Evolutionary conservation across 2,888 invertebrate genomes (phyloP).

Genomic region (Bursaphelenchus okinawaensis): DNA sequence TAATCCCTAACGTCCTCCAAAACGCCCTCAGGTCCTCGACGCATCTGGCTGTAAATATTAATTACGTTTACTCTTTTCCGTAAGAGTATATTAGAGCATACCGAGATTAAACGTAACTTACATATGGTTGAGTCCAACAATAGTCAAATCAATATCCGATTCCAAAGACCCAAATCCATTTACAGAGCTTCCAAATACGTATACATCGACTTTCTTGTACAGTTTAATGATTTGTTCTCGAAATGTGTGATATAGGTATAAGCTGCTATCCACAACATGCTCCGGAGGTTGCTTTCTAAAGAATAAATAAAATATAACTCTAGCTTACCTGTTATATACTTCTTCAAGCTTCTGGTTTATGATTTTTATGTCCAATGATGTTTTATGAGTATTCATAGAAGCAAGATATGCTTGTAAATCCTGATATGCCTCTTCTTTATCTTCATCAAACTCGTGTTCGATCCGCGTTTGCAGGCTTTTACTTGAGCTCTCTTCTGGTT

Average conservation of each 20-base stretch:
- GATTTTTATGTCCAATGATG: neutral
- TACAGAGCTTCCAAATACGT: neutral
- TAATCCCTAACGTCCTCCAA: neutral
- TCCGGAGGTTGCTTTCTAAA: neutral
- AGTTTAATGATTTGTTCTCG: neutral
- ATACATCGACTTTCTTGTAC: neutral
- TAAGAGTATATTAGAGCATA: too few species aligned
- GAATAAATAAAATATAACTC: neutral
- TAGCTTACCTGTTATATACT: neutral
- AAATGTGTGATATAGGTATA: neutral
- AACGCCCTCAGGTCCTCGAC: neutral
- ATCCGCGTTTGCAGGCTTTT: too few species aligned
- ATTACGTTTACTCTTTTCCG: too few species aligned
- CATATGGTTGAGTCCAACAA: too few species aligned
- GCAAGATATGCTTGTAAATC: too few species aligned
- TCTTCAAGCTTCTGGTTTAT: neutral
- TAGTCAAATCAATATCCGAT: neutral
- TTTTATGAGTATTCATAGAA: too few species aligned
- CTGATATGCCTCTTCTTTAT: too few species aligned
- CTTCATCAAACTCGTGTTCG: too few species aligned
- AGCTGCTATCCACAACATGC: neutral
- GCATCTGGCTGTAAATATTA: too few species aligned
- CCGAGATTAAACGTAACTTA: too few species aligned
- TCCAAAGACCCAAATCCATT: neutral
- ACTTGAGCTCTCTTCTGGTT: too few species aligned